These are phyloP conservation scores for Ptilodon capucinus DNA, from an alignment of 2,888 invertebrate genomes.

Conservation along the genomic window DNA sequence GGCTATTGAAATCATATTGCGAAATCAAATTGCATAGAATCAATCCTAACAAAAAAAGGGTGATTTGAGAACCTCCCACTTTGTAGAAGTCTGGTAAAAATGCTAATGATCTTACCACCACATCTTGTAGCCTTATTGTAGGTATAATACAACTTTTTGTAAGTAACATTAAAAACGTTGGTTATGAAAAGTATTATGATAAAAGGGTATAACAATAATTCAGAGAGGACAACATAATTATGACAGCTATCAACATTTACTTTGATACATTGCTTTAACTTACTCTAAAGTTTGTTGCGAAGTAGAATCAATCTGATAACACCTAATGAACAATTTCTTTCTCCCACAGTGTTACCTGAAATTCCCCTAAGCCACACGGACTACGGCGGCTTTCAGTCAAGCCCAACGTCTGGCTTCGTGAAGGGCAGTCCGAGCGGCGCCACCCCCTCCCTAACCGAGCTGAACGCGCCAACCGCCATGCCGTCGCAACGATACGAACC, in stretches of 20 bases:
- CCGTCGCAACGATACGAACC: conserved; percentile 75
- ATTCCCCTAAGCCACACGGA: conserved; percentile 73
- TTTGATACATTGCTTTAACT: background rate
- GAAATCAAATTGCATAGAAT: no score
- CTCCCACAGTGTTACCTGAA: conserved; percentile 79
- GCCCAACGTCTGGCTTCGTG: conserved; percentile 53
- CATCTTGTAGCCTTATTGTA: no score
- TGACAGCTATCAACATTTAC: no score
- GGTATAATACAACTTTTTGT: no score
- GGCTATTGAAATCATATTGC: no score
- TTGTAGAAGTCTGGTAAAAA: no score
- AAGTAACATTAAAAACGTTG: no score
- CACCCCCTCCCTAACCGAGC: conserved; percentile 68
- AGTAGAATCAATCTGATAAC: background rate
- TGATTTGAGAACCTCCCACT: no score
- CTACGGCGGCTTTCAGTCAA: conserved; percentile 69
- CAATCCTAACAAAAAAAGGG: no score
- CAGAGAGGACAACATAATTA: no score
- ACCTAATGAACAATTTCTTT: conserved; percentile 2
- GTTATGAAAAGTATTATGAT: no score
- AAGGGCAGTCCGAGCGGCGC: conserved; percentile 67
- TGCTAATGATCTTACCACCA: no score
- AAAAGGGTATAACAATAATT: background rate
- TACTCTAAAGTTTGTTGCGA: background rate
- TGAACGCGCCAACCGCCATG: conserved; percentile 59